phyloP scores from a whole-genome alignment of 2,113 vertebrate species.

The Malaclemys terrapin region DNA sequence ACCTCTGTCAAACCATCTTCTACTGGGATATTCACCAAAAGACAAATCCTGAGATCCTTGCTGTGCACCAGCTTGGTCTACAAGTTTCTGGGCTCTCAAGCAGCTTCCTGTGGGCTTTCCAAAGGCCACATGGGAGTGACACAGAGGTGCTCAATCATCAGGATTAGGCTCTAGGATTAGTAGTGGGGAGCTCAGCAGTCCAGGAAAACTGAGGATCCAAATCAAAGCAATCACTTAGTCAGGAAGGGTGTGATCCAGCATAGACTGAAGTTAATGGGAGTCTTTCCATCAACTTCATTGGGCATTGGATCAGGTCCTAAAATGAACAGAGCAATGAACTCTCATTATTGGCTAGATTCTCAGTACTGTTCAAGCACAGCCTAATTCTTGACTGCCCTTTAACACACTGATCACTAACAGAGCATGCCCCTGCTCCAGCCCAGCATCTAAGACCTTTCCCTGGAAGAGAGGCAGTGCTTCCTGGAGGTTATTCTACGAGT shows the following conservation, averaged over 20 bases:
- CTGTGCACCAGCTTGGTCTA: background rate
- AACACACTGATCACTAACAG: background rate
- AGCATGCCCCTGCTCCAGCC: background rate
- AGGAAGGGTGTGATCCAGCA: background rate
- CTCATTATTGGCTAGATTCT: background rate
- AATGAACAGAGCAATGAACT: background rate
- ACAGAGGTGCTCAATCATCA: background rate
- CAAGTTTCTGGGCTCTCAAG: background rate
- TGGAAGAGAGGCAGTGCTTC: accelerated
- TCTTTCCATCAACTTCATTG: background rate
- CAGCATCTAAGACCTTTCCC: background rate
- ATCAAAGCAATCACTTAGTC: background rate
- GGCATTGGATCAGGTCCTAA: background rate
- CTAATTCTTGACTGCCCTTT: background rate
- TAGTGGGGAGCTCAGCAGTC: background rate
- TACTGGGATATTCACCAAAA: background rate
- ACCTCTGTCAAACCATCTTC: background rate
- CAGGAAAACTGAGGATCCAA: background rate
- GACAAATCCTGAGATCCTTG: accelerated
- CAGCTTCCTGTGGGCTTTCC: background rate
- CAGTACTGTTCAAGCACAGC: background rate
- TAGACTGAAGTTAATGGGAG: background rate
- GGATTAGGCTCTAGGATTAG: background rate
- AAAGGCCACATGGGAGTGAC: background rate
- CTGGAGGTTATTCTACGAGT: background rate